A percentile compares a stretch with the other conserved stretches of the same genome.
Evolutionary conservation across 2,797 vertebrate species (phyloP).

Genomic region (Ctenosaura bakeri): DNA sequence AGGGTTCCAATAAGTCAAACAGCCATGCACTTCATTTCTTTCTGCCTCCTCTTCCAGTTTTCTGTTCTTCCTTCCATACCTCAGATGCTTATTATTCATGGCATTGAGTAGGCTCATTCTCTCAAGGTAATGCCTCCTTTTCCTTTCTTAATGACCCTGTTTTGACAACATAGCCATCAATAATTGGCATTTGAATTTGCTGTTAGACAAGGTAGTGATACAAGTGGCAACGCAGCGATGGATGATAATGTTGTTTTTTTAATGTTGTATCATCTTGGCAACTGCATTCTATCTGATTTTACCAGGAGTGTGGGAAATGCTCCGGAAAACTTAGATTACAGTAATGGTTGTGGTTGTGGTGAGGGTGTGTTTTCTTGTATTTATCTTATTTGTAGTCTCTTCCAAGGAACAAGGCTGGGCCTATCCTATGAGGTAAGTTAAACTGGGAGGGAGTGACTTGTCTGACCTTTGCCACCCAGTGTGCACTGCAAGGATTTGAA

Average conservation of each 20-base stretch:
- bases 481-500: too few species aligned
- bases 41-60: neutral
- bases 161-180: too few species aligned
- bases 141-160: too few species aligned
- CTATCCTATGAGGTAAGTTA: neutral
- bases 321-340: neutral
- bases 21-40: neutral
- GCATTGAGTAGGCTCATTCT: neutral
- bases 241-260: too few species aligned
- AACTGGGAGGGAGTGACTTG: too few species aligned
- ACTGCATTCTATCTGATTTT: neutral
- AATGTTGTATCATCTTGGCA: neutral
- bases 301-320: neutral
- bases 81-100: neutral
- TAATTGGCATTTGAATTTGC: too few species aligned
- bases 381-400: neutral
- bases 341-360: neutral
- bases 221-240: too few species aligned
- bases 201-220: too few species aligned
- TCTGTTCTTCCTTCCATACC: neutral
- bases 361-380: neutral
- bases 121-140: neutral
- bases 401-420: neutral
- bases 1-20: neutral
- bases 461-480: too few species aligned